phyloP scores from a whole-genome alignment of 1,140 invertebrate species.

The Euborellia annulipes region DNA sequence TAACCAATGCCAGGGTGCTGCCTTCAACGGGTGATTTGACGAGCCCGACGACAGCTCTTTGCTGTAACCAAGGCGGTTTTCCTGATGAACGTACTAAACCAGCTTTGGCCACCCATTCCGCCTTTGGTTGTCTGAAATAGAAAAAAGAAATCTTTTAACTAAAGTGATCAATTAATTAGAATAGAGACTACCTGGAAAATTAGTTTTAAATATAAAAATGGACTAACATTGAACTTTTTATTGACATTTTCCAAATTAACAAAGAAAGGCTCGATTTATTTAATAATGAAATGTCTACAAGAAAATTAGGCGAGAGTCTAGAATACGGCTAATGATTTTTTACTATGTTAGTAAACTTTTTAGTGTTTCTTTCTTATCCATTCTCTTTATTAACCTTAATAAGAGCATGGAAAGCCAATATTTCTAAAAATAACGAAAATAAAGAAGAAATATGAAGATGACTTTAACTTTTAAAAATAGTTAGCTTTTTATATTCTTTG shows the following conservation, averaged over 20 bases:
- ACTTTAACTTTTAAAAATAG: no score
- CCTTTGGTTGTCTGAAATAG: constrained; percentile 56
- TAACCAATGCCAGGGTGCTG: constrained; percentile 63
- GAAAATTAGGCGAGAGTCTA: not conserved
- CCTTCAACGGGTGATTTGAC: constrained; percentile 78
- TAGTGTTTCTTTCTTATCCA: no score
- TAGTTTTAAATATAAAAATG: not conserved
- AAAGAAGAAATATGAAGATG: no score
- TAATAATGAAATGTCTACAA: not conserved
- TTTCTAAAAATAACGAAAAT: no score
- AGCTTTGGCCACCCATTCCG: constrained; percentile 64
- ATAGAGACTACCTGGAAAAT: not conserved
- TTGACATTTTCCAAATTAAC: not conserved
- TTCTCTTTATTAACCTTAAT: no score
- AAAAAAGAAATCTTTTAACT: constrained; percentile 2
- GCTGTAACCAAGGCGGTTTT: constrained; percentile 73
- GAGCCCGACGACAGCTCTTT: constrained; percentile 69
- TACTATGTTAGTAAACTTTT: no score
- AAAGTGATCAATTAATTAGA: not conserved
- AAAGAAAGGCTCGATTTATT: not conserved
- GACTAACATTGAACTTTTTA: not conserved
- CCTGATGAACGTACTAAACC: constrained; percentile 59
- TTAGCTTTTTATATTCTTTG: no score
- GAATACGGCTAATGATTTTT: no score
- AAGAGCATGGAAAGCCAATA: no score